phyloP scores from a whole-genome alignment of 1,140 invertebrate genomes.

The Zophobas morio region DNA sequence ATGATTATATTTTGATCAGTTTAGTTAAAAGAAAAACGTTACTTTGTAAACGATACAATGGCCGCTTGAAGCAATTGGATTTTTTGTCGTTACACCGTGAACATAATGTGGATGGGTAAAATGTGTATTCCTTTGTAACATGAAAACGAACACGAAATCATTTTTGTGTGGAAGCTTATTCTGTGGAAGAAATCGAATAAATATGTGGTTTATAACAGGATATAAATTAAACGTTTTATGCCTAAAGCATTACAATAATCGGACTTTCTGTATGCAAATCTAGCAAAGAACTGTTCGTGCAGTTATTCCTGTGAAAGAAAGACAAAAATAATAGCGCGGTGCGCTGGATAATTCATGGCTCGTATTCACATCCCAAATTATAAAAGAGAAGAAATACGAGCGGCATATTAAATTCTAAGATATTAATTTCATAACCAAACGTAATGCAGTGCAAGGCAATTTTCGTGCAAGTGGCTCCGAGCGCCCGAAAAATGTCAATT shows the following conservation, averaged over 20 bases:
- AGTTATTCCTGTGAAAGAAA: conserved; percentile 2
- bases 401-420: conserved; percentile 19
- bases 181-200: background rate
- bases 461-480: background rate
- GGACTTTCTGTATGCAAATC: background rate
- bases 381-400: conserved; percentile 8
- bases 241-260: background rate
- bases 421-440: conserved; percentile 24
- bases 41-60: too few relatives aligned
- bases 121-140: too few relatives aligned
- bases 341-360: conserved; percentile 20
- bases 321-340: conserved; percentile 5
- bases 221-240: conserved; percentile 16
- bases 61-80: too few relatives aligned
- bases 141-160: too few relatives aligned
- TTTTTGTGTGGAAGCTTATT: too few relatives aligned
- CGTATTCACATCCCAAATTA: conserved; percentile 5
- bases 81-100: too few relatives aligned
- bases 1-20: too few relatives aligned
- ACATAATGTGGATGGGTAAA: too few relatives aligned
- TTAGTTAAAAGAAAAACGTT: too few relatives aligned
- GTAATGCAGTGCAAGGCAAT: background rate
- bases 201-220: background rate
- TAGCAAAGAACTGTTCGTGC: background rate
- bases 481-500: conserved; percentile 3